Base-by-base conservation (phyloP, 2,888 invertebrate genomes). In the Drosophila barbarae region DNA sequence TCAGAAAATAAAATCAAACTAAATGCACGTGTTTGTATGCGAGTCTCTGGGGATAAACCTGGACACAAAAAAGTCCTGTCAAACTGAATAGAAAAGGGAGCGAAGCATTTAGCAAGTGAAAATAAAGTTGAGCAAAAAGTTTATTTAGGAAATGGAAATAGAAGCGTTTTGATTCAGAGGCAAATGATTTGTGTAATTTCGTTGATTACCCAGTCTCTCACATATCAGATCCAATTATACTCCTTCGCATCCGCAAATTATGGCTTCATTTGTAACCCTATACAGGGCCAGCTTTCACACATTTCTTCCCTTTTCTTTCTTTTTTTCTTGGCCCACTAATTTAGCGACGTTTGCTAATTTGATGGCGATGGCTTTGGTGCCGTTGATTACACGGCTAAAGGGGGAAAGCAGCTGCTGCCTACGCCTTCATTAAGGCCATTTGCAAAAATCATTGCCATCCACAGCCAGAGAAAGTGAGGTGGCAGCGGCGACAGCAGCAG, bases 351-450 rank as follows among this genome's bases (percentile, higher is more conserved):
- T 80, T 66, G 51, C 72, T 58, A 69, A 78, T 66, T 78, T 71
- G 60, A 84, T 78, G 82, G 60, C 51, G 34, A 47, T 34, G 55
- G 63, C 70, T 69, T 51, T 39, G 55, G 38, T 39, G 67, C 35
- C 76, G 76, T 71, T 78, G 77, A 78, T 84, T 78, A 60, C 58
- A 58, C 35, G 61, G 35, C 64, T 13, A 50, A 47, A 53, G 34
- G 67, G 53, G 67, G 34, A 46, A 46, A 41, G 47, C 54, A 47
- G 46, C 21, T 26, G 53, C 34, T 35, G 52, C 34, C 53, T 68
- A 61, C 65, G 54, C 76, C 68, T 76, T 84, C 73, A 84, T 84
- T 78, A 82, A 67, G 72, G 59, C 32, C 80, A 77, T 71, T 74
- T 77, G 53, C 61, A 57, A 39, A 67, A 78, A 73, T 70, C 55